These are phyloP conservation scores for Tarsius wallacei DNA, from an alignment of 2,797 vertebrate species.

Conservation along the genomic window DNA sequence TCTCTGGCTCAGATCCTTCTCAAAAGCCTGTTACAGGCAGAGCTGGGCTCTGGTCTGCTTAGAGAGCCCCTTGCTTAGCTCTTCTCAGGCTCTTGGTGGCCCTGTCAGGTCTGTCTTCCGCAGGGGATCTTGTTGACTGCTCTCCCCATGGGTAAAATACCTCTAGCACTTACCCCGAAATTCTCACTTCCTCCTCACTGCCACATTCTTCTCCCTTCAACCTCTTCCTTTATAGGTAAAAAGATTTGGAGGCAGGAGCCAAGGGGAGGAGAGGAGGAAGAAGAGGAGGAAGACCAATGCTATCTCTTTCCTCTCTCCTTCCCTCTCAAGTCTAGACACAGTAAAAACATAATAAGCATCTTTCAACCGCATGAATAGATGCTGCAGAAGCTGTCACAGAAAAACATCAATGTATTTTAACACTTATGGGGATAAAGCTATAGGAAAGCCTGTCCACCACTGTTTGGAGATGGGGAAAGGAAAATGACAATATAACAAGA, in stretches of 20 bases:
- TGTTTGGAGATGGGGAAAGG: not conserved
- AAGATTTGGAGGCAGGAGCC: not conserved
- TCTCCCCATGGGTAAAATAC: not conserved
- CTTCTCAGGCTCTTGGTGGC: not conserved
- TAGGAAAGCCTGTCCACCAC: not conserved
- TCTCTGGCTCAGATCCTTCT: not conserved
- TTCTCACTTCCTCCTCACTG: not conserved
- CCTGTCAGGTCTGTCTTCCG: not conserved
- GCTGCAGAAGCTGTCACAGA: not conserved
- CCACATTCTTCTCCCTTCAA: not conserved
- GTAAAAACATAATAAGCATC: slow-evolving; percentile 45
- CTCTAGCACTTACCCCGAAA: not conserved
- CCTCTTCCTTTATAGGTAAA: not conserved
- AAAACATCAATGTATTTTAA: slow-evolving; percentile 37
- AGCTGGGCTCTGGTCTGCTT: not conserved
- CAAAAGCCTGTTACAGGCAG: not conserved
- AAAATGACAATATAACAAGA: slow-evolving; percentile 39
- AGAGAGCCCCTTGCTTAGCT: not conserved
- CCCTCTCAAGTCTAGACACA: not conserved
- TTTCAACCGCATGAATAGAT: slow-evolving; percentile 35
- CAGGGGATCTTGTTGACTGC: not conserved
- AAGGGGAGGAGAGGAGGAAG: not conserved
- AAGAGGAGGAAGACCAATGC: not conserved
- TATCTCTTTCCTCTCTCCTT: not conserved
- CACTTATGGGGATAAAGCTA: not conserved